These are phyloP conservation scores for Etheostoma perlongum DNA, from an alignment of 2,797 vertebrate genomes.

Conservation along the genomic window DNA sequence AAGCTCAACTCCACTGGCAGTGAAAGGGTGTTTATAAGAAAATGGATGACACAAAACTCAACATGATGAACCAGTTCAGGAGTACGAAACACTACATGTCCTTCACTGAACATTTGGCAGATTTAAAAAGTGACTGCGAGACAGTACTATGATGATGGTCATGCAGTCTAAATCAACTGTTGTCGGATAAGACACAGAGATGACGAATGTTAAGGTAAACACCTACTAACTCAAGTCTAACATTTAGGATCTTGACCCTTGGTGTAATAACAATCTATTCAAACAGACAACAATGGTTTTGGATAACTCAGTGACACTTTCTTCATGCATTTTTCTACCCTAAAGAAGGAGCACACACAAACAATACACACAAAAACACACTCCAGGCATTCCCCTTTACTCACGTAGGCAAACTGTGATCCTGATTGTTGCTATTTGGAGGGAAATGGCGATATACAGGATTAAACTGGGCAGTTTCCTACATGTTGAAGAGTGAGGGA, in stretches of 20 bases:
- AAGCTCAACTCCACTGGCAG: conserved; percentile 63
- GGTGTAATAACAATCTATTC: conserved; percentile 49
- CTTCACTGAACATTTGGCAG: conserved; percentile 37
- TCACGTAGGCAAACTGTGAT: conserved; percentile 87
- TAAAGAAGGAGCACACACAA: conserved; percentile 69
- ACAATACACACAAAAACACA: conserved; percentile 79
- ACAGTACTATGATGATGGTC: conserved; percentile 45
- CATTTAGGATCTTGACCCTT: conserved; percentile 52
- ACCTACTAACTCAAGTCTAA: conserved; percentile 36
- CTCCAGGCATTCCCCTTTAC: conserved; percentile 81
- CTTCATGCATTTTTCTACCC: conserved; percentile 81
- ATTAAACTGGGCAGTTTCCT: conserved; percentile 68
- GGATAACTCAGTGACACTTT: conserved; percentile 66
- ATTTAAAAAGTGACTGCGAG: conserved; percentile 53
- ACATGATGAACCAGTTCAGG: conserved; percentile 56
- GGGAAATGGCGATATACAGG: conserved; percentile 80
- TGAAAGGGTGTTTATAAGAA: conserved; percentile 77
- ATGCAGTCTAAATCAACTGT: conserved; percentile 71
- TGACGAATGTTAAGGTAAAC: conserved; percentile 36
- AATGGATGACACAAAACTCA: conserved; percentile 52
- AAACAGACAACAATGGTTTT: conserved; percentile 19
- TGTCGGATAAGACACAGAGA: conserved; percentile 39
- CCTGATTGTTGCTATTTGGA: conserved; percentile 87
- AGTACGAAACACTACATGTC: conserved; percentile 49
- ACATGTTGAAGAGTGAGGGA: conserved; percentile 66